Evolutionary conservation across 2,113 vertebrate genomes (phyloP).

Genomic region (Xiphias gladius): DNA sequence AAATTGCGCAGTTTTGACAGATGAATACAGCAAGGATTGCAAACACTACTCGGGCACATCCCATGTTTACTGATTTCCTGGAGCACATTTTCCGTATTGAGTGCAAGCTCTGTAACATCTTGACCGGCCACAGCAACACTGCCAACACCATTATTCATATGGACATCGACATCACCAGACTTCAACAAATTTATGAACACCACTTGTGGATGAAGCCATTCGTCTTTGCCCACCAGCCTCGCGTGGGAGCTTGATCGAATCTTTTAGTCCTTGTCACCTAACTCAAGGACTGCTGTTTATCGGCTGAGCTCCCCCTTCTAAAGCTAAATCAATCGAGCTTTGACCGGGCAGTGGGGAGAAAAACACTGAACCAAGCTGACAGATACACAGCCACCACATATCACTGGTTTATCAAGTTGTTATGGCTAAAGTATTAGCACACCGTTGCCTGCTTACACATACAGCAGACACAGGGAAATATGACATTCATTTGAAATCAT

Average conservation of each 20-base stretch:
- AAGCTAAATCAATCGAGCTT: conserved; percentile 3
- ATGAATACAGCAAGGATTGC: background rate
- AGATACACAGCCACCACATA: conserved; percentile 5
- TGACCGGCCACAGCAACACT: background rate
- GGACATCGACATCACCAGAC: background rate
- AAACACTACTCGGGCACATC: background rate
- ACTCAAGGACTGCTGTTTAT: background rate
- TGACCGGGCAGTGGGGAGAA: background rate
- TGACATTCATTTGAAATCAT: background rate
- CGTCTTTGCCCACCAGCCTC: background rate
- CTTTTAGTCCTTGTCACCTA: background rate
- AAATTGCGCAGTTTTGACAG: background rate
- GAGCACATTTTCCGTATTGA: background rate
- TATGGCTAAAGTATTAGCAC: background rate
- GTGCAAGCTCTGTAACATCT: background rate
- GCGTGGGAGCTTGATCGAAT: background rate
- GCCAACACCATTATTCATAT: background rate
- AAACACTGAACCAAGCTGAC: background rate
- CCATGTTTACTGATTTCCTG: background rate
- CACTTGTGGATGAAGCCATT: background rate
- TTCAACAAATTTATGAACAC: background rate
- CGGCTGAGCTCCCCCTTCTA: background rate
- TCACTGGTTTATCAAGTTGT: background rate
- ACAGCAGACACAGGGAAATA: background rate
- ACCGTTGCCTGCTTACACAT: background rate